Base-by-base conservation (phyloP, 2,797 vertebrate genomes). In the Otus scops region DNA sequence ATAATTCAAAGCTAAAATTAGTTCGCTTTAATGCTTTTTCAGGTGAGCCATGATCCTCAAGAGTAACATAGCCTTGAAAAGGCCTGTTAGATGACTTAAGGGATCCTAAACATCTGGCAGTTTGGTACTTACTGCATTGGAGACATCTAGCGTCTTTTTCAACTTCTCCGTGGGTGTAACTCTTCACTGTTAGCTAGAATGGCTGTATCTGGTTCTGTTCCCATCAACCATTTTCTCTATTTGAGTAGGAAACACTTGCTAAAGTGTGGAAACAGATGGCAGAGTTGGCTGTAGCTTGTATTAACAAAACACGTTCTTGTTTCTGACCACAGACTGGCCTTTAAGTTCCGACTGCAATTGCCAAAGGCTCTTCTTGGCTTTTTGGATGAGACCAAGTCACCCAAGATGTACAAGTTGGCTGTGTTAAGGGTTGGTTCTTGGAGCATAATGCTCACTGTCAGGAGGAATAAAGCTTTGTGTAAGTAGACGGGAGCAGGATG, bases 1-100 rank as follows among this genome's bases (percentile, higher is more conserved):
- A 64, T 94, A 45, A 95, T 78, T 96, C 93, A 95, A 67, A 88
- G 87, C 89, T 94, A 96, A 96, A 95, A 95, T 97, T 97, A 96
- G 96, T 85, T 97, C 75, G 43, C 50, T 92, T 89, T 59, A 94
- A 84, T 91, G 87, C 69, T 89, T 90, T 94, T 96, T 93, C 94
- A 95, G 91, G 79, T 93, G 61, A 93, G 48, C 59, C 76, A 70
- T 10, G 87, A 88, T 73, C 78, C 91, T 94, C 91, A 28, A 43
- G 94, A 86, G 91, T 21, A 85, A 84, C 89, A 89, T 91, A 1
- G 0, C 47, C 64, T 78, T 59, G 78, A 38, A 85, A 77, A 94
- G 39, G 87, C 39, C 95, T 95, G 94, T 56, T 92, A 41, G 79
- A 95, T 56, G 85, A 97, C 82, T 96, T 94, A 81, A 88, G 63